phyloP scores from a whole-genome alignment of 2,888 invertebrate species.

The Unio delphinus region DNA sequence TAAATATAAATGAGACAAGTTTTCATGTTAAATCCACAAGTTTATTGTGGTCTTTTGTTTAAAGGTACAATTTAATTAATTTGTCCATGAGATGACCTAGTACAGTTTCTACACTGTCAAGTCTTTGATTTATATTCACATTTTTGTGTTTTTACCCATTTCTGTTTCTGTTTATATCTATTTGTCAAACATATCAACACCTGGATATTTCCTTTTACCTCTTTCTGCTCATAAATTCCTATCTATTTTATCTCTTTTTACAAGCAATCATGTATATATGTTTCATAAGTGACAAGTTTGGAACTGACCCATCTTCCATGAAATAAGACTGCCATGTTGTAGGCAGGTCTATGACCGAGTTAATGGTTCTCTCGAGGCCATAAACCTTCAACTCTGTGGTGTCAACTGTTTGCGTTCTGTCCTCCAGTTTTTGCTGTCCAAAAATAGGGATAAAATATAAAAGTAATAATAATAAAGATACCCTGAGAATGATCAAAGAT shows the following conservation, averaged over 20 bases:
- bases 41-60: too few relatives aligned
- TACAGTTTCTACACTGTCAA: too few relatives aligned
- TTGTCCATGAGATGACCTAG: too few relatives aligned
- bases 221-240: too few relatives aligned
- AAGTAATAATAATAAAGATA: constrained; percentile 4
- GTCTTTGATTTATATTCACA: too few relatives aligned
- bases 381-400: constrained; percentile 62
- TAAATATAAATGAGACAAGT: too few relatives aligned
- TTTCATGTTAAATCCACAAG: too few relatives aligned
- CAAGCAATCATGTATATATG: too few relatives aligned
- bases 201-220: not conserved
- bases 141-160: not conserved
- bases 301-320: constrained; percentile 65
- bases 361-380: constrained; percentile 69
- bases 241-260: too few relatives aligned
- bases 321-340: constrained; percentile 71
- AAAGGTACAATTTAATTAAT: too few relatives aligned
- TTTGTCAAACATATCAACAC: not conserved
- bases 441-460: not conserved
- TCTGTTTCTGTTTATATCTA: not conserved
- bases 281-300: not conserved
- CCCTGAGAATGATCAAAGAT: too few relatives aligned
- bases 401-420: constrained; percentile 62
- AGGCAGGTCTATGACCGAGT: constrained; percentile 64
- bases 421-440: constrained; percentile 59